Percentiles rank a stretch among this genome's conserved stretches.
phyloP scores from a whole-genome alignment of 2,888 invertebrate genomes.

The Baronia brevicornis region DNA sequence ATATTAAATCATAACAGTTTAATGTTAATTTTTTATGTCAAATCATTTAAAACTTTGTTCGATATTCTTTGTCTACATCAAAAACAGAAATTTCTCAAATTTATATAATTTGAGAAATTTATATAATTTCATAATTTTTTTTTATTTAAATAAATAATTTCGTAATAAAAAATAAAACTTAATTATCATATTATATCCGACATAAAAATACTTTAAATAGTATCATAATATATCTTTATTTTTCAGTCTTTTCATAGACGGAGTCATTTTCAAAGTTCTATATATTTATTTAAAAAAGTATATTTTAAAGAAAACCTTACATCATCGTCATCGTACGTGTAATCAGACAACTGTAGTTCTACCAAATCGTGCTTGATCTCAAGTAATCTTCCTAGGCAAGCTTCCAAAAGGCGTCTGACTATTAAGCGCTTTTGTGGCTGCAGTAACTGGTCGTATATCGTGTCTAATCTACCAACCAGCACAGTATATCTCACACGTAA shows the following conservation, averaged over 20 bases:
- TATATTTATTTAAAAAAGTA: too few relatives aligned
- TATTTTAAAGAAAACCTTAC: slow-evolving; percentile 32
- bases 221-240: too few relatives aligned
- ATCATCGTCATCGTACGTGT: slow-evolving; percentile 87
- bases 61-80: too few relatives aligned
- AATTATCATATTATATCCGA: neutral
- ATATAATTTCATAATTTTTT: too few relatives aligned
- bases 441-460: slow-evolving; percentile 91
- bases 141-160: too few relatives aligned
- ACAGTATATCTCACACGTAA: slow-evolving; percentile 89
- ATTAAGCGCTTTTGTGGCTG: slow-evolving; percentile 94
- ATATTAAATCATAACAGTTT: too few relatives aligned
- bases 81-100: too few relatives aligned
- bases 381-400: slow-evolving; percentile 86
- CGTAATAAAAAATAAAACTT: neutral
- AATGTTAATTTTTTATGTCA: too few relatives aligned
- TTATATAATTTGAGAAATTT: too few relatives aligned
- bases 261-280: too few relatives aligned
- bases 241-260: neutral
- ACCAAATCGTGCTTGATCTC: slow-evolving; percentile 93
- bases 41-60: too few relatives aligned
- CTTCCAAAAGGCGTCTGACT: slow-evolving; percentile 83
- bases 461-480: slow-evolving; percentile 82
- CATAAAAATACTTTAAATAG: neutral
- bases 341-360: slow-evolving; percentile 89